Evolutionary conservation across 1,140 invertebrate genomes (phyloP), one percentile per base, ranked within the genome.

Genomic region (Monomorium pharaonis): DNA sequence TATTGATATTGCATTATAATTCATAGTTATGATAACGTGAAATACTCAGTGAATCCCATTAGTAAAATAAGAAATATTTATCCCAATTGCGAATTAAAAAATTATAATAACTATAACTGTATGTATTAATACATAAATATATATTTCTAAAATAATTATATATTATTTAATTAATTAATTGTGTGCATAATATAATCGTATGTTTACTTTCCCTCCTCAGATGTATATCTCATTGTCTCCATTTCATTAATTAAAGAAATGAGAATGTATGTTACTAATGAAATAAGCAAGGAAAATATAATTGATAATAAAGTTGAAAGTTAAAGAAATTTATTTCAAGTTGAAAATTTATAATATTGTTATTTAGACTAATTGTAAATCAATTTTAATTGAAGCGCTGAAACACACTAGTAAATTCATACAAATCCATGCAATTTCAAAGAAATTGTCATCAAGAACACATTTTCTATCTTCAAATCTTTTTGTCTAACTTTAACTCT

Each of bases 1-100:
- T 81, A 33, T 65, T n/a, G 27, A 49, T 37, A 54, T 70, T 70
- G 33, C n/a, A 47, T 75, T 72, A 62, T 44, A 62, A 67, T 56
- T 58, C 14, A 60, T 76, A 42, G n/a, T n/a, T 63, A 21, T 9
- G 5, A 9, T 4, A 27, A 37, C 4, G 24, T 24, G 3, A 63
- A 77, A 63, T 18, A 4, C 62, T 47, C 24, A 49, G 14, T n/a
- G n/a, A 49, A 30, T 5, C 33, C n/a, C 54, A 58, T 69, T 2
- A 47, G 1, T 37, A 9, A 33, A 56, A 27, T 9, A 37, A 56
- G 7, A 1, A 16, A 14, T 30, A 56, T 27, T 54, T 24, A 33
- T 49, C 30, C 1, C 6, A n/a, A 21, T 27, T 27, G 37, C 10
- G 10, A 14, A 44, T 76, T 33, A 33, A 74, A 0, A 30, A 37